Conservation (phyloP, 2,113 vertebrate species). For the Garra rufa region DNA sequence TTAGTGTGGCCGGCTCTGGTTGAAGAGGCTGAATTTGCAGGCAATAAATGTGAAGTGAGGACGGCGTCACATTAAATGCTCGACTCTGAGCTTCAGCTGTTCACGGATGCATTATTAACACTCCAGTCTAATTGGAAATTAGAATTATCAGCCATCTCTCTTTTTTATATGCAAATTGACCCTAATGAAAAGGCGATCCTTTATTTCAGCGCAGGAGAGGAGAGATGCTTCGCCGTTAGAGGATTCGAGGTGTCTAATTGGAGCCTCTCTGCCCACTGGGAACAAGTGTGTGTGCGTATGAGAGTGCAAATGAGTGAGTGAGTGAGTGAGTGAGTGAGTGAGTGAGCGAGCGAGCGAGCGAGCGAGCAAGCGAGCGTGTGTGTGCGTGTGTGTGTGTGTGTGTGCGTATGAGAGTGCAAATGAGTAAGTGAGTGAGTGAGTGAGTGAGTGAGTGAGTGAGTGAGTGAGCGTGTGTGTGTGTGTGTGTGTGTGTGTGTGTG, state of each 20-base stretch:
- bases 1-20: not conserved
- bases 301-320: too few species aligned
- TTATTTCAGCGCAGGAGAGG: constrained; percentile 50
- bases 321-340: too few species aligned
- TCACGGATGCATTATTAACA: constrained; percentile 59
- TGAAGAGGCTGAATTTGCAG: not conserved
- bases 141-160: constrained; percentile 62
- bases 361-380: too few species aligned
- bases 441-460: not conserved
- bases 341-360: too few species aligned
- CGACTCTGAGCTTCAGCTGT: constrained; percentile 4
- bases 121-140: constrained; percentile 59
- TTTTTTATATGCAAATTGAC: constrained; percentile 63
- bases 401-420: constrained; percentile 13
- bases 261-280: constrained; percentile 35
- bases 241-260: constrained; percentile 54
- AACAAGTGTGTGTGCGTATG: constrained; percentile 30
- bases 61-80: constrained; percentile 1
- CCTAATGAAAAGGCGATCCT: constrained; percentile 59
- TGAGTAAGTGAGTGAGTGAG: not conserved
- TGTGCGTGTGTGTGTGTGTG: too few species aligned
- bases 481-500: not conserved
- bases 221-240: constrained; percentile 45
- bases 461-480: not conserved
- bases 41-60: not conserved